A percentile compares a stretch with the other conserved stretches of the same genome.
Evolutionary conservation across 2,888 invertebrate species (phyloP).

Genomic region (Euclidia mi): DNA sequence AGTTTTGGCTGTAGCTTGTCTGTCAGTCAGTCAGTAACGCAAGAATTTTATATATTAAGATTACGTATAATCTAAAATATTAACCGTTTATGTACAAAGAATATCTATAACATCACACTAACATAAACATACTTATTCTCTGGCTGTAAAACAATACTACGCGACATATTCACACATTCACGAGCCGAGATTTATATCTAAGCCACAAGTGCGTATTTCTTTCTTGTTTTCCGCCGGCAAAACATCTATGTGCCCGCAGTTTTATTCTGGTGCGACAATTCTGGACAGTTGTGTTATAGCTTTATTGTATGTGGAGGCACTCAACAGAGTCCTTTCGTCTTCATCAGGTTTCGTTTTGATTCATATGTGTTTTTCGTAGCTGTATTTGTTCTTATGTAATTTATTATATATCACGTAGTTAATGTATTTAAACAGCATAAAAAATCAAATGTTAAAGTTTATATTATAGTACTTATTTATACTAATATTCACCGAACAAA

Average conservation of each 20-base stretch:
- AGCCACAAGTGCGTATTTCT: constrained; percentile 32
- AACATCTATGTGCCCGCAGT: constrained; percentile 17
- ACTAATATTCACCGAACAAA: too few relatives aligned
- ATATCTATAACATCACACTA: constrained; percentile 31
- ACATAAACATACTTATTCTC: constrained; percentile 50
- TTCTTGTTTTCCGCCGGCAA: constrained; percentile 15
- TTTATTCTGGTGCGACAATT: constrained; percentile 9
- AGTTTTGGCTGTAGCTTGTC: too few relatives aligned
- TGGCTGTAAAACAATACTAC: constrained; percentile 46
- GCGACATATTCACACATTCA: constrained; percentile 43
- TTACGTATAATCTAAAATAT: too few relatives aligned
- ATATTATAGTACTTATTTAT: too few relatives aligned
- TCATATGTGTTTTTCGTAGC: too few relatives aligned
- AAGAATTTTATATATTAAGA: too few relatives aligned
- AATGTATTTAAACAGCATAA: too few relatives aligned
- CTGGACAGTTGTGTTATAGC: constrained; percentile 17
- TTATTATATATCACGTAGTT: too few relatives aligned
- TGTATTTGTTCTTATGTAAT: too few relatives aligned
- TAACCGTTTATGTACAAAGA: too few relatives aligned
- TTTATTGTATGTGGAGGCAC: constrained; percentile 12
- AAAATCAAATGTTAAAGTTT: too few relatives aligned
- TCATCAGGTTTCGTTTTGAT: not conserved
- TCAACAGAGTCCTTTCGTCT: constrained; percentile 5
- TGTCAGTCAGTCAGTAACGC: too few relatives aligned
- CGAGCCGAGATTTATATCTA: constrained; percentile 51